Evolutionary conservation across 2,113 vertebrate species (phyloP), one percentile per base, ranked within the genome.

Genomic region (Vombatus ursinus): DNA sequence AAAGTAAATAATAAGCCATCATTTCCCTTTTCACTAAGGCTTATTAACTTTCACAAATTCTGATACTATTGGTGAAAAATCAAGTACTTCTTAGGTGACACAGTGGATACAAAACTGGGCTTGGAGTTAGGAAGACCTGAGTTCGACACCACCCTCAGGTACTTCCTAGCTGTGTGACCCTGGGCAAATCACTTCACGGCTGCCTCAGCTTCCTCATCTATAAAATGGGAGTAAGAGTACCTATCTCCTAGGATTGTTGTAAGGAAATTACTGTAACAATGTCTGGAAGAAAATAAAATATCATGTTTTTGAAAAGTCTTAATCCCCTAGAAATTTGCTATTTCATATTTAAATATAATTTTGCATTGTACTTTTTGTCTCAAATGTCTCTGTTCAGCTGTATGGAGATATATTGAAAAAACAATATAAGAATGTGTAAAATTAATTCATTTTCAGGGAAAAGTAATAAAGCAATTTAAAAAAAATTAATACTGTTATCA

Each of bases 401-500:
- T 94, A 2, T 95, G 37, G 26, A 91, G 31, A 44, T 91, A 91
- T 50, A 92, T 92, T 96, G 95, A 92, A 91, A 95, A 95, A 92
- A 44, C 91, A 51, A 52, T 96, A 7, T 8, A 52, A 91, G 49
- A 93, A 84, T 91, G 48, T 95, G 26, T n/a, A 49, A 93, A 92
- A 89, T 28, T 84, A 0, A 57, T 53, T 68, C 31, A 22, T 89
- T 95, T 68, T 95, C 91, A 90, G 96, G 94, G 96, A 94, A 50
- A 91, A 97, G 31, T 77, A 19, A 50, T 25, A 92, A 93, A 48
- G 53, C 22, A 14, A 92, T 96, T 8, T 89, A 94, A 57, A 51
- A 95, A 95, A 68, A 68, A 10, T 89, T 92, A 47, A 50, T 94
- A 11, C 94, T 94, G 9, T 92, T 94, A 96, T 25, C 50, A 95